Evolutionary conservation across 2,797 vertebrate genomes (phyloP).

Genomic region (Vipera ursinii): DNA sequence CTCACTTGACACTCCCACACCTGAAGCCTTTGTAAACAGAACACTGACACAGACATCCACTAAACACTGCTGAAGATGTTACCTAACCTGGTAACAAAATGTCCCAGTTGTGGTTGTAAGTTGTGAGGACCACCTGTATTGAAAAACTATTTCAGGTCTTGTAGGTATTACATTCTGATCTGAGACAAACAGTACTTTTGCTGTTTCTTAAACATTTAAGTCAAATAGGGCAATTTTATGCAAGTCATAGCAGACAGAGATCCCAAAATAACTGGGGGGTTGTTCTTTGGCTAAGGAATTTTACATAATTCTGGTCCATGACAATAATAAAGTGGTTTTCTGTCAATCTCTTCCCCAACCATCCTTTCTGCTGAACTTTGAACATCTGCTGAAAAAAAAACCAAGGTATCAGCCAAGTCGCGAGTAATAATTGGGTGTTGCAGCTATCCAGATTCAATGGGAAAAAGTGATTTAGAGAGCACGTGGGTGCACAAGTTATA

Average conservation of each 20-base stretch:
- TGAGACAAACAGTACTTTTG: not conserved
- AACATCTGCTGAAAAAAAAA: not conserved
- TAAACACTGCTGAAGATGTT: no score
- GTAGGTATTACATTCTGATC: not conserved
- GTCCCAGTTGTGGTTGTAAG: not conserved
- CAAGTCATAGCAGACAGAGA: not conserved
- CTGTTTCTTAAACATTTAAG: not conserved
- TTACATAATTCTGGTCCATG: not conserved
- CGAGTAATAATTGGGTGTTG: not conserved
- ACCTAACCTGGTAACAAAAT: no score
- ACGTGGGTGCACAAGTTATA: no score
- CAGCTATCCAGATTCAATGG: no score
- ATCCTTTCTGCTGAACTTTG: not conserved
- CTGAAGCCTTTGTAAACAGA: no score
- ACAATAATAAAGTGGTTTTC: not conserved
- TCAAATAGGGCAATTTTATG: not conserved
- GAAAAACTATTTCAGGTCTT: not conserved
- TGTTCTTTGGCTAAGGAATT: not conserved
- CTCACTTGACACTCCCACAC: no score
- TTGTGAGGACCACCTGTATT: not conserved
- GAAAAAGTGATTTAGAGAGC: no score
- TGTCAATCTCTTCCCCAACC: not conserved
- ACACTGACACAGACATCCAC: no score
- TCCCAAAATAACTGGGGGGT: not conserved
- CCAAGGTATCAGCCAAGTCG: not conserved